Base-by-base conservation (phyloP, 1,140 invertebrate species). In the Aphaenogaster ashmeadi region DNA sequence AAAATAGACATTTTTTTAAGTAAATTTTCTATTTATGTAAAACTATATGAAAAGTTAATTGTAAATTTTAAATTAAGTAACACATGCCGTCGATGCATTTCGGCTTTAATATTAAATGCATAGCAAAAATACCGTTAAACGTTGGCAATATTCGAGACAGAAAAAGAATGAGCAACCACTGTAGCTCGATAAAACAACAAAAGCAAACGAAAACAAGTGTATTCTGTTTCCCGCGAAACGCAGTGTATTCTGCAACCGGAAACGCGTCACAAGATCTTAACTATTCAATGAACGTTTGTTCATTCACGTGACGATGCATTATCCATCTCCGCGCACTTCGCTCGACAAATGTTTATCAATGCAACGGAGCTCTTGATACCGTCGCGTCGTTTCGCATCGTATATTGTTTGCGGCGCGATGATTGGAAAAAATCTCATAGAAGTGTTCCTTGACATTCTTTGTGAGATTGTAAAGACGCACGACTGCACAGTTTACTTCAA, bases 211-310 rank as follows among this genome's bases (percentile, higher is more conserved):
- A 79, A 80, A 83, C 72, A 69, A 56, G 27, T 27, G 27, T 27
- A 27, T 27, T 27, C 27, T 27, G 27, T 27, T 27, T 27, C 27
- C 0, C 67, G n/a, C 36, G 66, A 52, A 78, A 74, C 56, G 52
- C 62, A 21, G 60, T 36, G 80, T 62, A 71, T 52, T 85, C 47
- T 18, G 44, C 69, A 52, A 69, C 50, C 89, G 89, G 89, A 90
- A 88, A 56, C 66, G 52, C 77, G 75, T 79, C 80, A 50, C 33
- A 33, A 88, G 86, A 90, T 90, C 89, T 90, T 90, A 90, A 90
- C 89, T 90, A 90, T 90, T 90, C 89, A 90, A 90, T 90, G 80
- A 88, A 88, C 80, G 80, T 90, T 89, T 54, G 89, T 86, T 58
- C 86, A 88, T 90, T 90, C 89, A 88, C 80, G 80, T 90, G 89